A percentile compares a stretch with the other conserved stretches of the same genome.
phyloP scores from a whole-genome alignment of 2,797 vertebrate species.

The Apogon hyalosoma region DNA sequence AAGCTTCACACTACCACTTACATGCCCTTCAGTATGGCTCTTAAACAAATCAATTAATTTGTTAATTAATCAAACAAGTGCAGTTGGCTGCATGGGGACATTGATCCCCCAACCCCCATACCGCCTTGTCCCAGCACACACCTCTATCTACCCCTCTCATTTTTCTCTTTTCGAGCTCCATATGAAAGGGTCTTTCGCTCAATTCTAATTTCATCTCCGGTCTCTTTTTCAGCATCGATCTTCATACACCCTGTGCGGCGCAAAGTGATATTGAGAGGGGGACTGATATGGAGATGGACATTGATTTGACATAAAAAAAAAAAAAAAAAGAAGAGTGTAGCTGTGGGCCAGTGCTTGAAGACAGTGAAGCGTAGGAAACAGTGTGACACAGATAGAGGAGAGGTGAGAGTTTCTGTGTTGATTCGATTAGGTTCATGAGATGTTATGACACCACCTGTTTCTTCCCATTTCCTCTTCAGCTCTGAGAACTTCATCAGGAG shows the following conservation, averaged over 20 bases:
- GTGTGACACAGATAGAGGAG: background rate
- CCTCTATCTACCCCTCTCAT: background rate
- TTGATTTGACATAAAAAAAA: constrained; percentile 59
- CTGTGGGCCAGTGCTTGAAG: constrained; percentile 24
- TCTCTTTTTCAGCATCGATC: constrained; percentile 74
- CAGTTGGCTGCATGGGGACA: constrained; percentile 40
- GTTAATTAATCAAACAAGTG: constrained; percentile 68
- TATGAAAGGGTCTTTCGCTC: constrained; percentile 59
- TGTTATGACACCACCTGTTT: constrained; percentile 15
- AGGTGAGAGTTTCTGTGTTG: constrained; percentile 7
- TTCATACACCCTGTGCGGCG: constrained; percentile 39
- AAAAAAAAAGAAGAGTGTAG: constrained; percentile 4
- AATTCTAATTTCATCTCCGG: constrained; percentile 76
- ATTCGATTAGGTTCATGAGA: constrained; percentile 36
- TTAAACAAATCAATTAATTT: constrained; percentile 60
- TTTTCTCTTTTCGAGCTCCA: constrained; percentile 22
- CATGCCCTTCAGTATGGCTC: constrained; percentile 51
- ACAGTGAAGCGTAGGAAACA: constrained; percentile 11
- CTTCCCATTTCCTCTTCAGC: constrained; percentile 28
- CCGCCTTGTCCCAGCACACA: constrained; percentile 11
- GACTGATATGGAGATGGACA: constrained; percentile 74
- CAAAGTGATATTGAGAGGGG: constrained; percentile 64
- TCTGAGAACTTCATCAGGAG: constrained; percentile 43
- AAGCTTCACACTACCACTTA: constrained; percentile 3
- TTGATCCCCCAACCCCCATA: constrained; percentile 42